Evolutionary conservation across 2,888 invertebrate species (phyloP), one percentile per base, ranked within the genome.

Genomic region (Myopa testacea): DNA sequence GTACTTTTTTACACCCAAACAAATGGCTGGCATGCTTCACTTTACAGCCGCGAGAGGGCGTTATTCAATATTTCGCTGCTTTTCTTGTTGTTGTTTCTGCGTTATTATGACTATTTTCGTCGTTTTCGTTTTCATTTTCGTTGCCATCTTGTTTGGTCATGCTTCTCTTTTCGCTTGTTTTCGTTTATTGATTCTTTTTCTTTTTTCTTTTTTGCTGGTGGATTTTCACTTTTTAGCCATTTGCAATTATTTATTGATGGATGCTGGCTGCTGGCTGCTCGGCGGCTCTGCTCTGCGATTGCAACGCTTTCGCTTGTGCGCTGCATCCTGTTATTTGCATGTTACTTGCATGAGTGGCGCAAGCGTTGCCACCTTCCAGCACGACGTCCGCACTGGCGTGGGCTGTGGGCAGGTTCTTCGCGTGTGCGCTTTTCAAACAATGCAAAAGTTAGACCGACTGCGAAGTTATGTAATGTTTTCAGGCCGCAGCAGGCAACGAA

Each of bases 171-270:
- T 8, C 40, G n/a, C n/a, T n/a, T n/a, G n/a, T 45, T 45, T 45
- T 26, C 26, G 26, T 55, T 37, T 58, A 12, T 40, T 38, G 34
- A 37, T 58, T 38, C 5, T 50, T 4, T 19, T 26, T 65, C 19
- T 70, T 19, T 2, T 58, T 37, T 6, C 62, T 19, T 2, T 58
- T 37, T 6, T 71, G 14, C 5, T 72, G 40, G 55, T 14, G 34
- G 14, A 38, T 72, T 60, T 72, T 72, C 60, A 60, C 60, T 60
- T 72, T 40, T 60, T 60, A 38, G 16, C 34, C 16, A 72, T 71
- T 71, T 76, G 76, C 76, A 76, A 76, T 76, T 76, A 76, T 77
- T 72, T 77, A 71, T 65, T 72, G 72, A 65, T 74, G 74, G 26
- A 62, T 74, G 74, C 63, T 63, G 52, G 50, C 62, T 74, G 74